phyloP scores from a whole-genome alignment of 2,797 vertebrate species.

The Etheostoma perlongum region DNA sequence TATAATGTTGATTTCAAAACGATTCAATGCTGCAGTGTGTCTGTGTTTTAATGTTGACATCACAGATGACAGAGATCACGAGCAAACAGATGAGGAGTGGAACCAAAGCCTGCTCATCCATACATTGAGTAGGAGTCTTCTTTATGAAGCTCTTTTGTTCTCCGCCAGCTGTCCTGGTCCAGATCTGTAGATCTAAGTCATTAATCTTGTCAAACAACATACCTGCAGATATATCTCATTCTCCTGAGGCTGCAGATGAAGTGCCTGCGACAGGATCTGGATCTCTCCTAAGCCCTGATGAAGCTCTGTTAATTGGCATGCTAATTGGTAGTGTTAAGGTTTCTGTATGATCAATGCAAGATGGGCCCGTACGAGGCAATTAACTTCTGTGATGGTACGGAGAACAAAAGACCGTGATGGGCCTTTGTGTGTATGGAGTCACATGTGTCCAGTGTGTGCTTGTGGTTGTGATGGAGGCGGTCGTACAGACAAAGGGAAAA shows the following conservation, averaged over 20 bases:
- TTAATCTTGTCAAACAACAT: conserved; percentile 58
- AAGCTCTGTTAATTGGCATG: conserved; percentile 53
- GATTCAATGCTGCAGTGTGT: background rate
- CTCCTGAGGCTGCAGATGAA: conserved; percentile 21
- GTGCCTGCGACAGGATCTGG: background rate
- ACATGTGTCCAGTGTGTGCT: background rate
- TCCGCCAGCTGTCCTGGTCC: conserved; percentile 29
- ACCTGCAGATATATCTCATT: conserved; percentile 38
- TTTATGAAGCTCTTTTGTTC: conserved; percentile 25
- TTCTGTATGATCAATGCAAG: conserved; percentile 32
- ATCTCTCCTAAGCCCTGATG: conserved; percentile 35
- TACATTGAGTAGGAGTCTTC: background rate
- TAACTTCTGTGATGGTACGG: conserved; percentile 6
- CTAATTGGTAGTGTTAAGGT: conserved; percentile 43
- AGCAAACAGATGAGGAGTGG: conserved; percentile 7
- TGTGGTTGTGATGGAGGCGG: background rate
- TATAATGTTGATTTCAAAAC: background rate
- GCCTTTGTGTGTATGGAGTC: conserved; percentile 3
- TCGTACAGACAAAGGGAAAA: too few species aligned
- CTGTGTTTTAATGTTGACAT: conserved; percentile 18
- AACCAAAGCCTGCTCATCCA: conserved; percentile 11
- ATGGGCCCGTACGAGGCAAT: conserved; percentile 20
- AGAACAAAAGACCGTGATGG: conserved; percentile 16
- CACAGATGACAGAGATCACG: conserved; percentile 1
- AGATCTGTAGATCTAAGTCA: conserved; percentile 40